These are phyloP conservation scores for Psilopsiagon aurifrons DNA, from an alignment of 2,113 vertebrate genomes.

Conservation along the genomic window DNA sequence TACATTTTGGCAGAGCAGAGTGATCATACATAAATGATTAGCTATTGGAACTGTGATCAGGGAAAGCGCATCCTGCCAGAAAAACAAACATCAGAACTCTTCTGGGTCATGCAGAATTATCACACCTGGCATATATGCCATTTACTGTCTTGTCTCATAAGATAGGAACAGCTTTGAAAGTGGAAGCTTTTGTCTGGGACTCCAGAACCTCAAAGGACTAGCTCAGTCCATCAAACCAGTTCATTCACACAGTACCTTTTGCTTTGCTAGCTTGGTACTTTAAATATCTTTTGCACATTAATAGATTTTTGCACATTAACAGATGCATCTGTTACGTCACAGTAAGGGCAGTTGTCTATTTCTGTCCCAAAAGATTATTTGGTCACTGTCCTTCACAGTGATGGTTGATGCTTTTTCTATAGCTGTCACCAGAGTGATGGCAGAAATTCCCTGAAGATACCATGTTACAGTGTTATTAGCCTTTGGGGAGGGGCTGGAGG, in stretches of 20 bases:
- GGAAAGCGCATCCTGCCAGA: slow-evolving; percentile 24
- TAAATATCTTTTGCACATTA: not conserved
- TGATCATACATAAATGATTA: slow-evolving; percentile 65
- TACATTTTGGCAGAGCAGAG: slow-evolving; percentile 18
- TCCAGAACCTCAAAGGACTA: not conserved
- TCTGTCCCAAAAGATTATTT: not conserved
- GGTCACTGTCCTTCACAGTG: not conserved
- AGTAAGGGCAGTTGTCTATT: not conserved
- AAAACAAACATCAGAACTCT: slow-evolving; percentile 38
- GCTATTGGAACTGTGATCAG: slow-evolving; percentile 39
- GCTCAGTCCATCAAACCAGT: not conserved
- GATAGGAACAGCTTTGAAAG: not conserved
- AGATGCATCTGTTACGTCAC: not conserved
- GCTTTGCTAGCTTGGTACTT: not conserved
- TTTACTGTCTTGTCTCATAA: not conserved
- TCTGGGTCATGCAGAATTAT: slow-evolving; percentile 16
- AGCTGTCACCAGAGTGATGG: not conserved
- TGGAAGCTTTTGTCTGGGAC: not conserved
- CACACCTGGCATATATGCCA: not conserved
- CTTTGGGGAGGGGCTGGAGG: not conserved
- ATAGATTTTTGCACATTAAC: not conserved
- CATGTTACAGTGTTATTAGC: not conserved
- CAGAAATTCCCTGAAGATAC: not conserved
- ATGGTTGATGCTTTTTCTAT: not conserved
- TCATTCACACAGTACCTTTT: not conserved